A percentile compares a stretch with the other conserved stretches of the same genome.
Conservation (phyloP, 2,888 invertebrate genomes). For the Mythimna albipuncta region DNA sequence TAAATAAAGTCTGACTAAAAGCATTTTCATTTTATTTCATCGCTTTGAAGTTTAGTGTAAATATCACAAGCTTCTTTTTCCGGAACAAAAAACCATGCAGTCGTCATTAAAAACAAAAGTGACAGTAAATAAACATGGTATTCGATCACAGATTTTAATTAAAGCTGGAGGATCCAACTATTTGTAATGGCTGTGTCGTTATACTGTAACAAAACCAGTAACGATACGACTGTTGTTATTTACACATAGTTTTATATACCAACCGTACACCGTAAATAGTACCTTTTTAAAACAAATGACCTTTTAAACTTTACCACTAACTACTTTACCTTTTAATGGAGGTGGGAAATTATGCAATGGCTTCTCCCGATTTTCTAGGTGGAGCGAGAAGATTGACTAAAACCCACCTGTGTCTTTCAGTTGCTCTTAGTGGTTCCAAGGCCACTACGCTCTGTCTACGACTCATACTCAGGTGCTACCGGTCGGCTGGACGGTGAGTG, state of each 20-base stretch:
- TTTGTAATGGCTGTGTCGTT: conserved; percentile 30
- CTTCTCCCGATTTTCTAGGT: no score
- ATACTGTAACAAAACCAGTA: conserved; percentile 11
- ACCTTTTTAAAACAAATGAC: not conserved
- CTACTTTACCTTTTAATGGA: no score
- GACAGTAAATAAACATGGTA: conserved; percentile 1
- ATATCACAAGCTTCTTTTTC: not conserved
- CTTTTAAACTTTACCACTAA: no score
- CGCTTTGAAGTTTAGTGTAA: not conserved
- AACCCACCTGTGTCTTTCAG: no score
- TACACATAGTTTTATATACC: conserved; percentile 25
- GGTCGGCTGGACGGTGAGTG: no score
- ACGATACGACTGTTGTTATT: conserved; percentile 1
- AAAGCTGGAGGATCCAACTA: conserved; percentile 43
- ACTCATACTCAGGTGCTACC: no score
- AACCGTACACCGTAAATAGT: not conserved
- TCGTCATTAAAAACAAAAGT: conserved; percentile 16
- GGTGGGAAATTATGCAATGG: no score
- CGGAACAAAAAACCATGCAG: not conserved
- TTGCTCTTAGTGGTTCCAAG: no score
- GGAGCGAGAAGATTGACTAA: no score
- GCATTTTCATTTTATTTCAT: not conserved
- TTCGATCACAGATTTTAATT: conserved; percentile 50
- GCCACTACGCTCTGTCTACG: no score
- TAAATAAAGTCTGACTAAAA: not conserved